Evolutionary conservation across 1,140 invertebrate species (phyloP).

Genomic region (Triops cancriformis): DNA sequence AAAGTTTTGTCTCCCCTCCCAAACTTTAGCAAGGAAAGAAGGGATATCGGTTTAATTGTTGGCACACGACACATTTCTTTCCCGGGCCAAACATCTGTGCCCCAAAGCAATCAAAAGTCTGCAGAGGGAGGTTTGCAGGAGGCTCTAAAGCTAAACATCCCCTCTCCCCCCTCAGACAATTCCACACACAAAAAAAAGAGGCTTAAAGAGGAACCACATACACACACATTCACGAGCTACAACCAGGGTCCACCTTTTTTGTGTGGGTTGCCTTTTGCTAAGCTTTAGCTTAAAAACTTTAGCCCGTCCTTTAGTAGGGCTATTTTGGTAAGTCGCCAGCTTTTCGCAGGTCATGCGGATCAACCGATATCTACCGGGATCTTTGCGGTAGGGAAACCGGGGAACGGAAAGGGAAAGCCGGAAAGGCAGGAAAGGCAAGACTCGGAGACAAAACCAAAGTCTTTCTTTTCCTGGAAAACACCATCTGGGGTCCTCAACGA

Average conservation of each 20-base stretch:
- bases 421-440: too few species aligned
- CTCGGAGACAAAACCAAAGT: neutral
- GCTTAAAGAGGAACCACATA: neutral
- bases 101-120: too few species aligned
- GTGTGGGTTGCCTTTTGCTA: neutral
- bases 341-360: slow-evolving; percentile 9
- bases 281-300: neutral
- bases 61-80: too few species aligned
- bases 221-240: neutral
- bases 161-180: too few species aligned
- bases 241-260: neutral
- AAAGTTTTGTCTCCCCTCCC: too few species aligned
- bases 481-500: neutral
- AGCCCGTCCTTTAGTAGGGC: neutral
- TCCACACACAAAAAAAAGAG: neutral
- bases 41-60: too few species aligned
- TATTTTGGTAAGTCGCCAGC: slow-evolving; percentile 8
- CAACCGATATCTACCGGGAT: neutral
- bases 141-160: too few species aligned
- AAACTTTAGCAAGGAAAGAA: too few species aligned
- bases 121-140: too few species aligned
- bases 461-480: neutral
- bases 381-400: neutral
- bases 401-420: too few species aligned
- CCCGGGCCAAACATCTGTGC: too few species aligned